Percentiles rank a stretch among this genome's conserved stretches.
Evolutionary conservation across 1,140 invertebrate species (phyloP).

Genomic region (Leptinotarsa texana): DNA sequence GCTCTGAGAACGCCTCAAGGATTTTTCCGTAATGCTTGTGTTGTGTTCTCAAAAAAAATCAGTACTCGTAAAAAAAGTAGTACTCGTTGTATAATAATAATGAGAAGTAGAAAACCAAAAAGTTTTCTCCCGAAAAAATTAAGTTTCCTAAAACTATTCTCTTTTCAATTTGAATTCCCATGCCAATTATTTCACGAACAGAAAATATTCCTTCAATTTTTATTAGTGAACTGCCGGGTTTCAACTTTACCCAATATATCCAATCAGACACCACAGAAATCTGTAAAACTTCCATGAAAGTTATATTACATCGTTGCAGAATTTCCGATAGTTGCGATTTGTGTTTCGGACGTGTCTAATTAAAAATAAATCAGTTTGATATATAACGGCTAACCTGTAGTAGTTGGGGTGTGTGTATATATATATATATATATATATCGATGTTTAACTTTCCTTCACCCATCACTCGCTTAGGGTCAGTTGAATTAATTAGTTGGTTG

Average conservation of each 20-base stretch:
- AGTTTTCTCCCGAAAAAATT: no score
- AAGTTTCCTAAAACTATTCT: no score
- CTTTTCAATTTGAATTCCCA: no score
- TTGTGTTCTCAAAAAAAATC: no score
- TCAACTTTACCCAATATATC: neutral
- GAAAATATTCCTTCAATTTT: no score
- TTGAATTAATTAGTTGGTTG: slow-evolving; percentile 45
- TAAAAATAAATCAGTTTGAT: slow-evolving; percentile 43
- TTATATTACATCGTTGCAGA: slow-evolving; percentile 13
- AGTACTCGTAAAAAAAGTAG: no score
- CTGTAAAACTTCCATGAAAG: slow-evolving; percentile 12
- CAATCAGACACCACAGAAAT: slow-evolving; percentile 6
- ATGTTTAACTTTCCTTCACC: slow-evolving; percentile 44
- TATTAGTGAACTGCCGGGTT: neutral
- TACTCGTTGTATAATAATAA: no score
- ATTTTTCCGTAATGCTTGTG: no score
- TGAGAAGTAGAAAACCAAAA: no score
- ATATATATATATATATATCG: slow-evolving; percentile 42
- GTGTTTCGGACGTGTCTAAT: slow-evolving; percentile 41
- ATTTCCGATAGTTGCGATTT: slow-evolving; percentile 32
- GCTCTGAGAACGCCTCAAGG: no score
- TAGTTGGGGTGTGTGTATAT: slow-evolving; percentile 39
- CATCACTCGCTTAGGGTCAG: slow-evolving; percentile 40
- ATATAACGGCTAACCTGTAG: slow-evolving; percentile 36
- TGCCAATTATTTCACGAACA: no score